Evolutionary conservation across 30 jellyfish, hydroid and myxozoan species (phyloP).

Genomic region (Hydractinia symbiolongicarpus): DNA sequence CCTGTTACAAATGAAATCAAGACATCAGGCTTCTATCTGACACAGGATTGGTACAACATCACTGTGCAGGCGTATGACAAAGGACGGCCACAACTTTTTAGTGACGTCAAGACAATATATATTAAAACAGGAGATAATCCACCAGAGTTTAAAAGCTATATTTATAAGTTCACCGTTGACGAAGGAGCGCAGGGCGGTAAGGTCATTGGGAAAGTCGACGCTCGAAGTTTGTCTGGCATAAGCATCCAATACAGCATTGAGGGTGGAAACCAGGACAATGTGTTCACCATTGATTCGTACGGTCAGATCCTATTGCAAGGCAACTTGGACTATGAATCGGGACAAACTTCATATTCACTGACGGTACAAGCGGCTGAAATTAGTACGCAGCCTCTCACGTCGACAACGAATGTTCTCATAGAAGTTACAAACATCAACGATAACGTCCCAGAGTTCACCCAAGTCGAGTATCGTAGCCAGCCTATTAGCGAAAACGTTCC

Average conservation of each 20-base stretch:
- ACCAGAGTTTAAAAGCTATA: conserved; percentile 46
- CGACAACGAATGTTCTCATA: conserved; percentile 55
- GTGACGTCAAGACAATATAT: conserved; percentile 36
- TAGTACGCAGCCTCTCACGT: conserved; percentile 48
- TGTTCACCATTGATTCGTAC: conserved; percentile 56
- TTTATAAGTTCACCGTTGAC: conserved; percentile 71
- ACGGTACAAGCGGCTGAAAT: conserved; percentile 73
- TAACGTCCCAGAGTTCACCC: conserved; percentile 63
- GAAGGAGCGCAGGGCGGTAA: conserved; percentile 71
- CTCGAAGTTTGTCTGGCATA: conserved; percentile 91
- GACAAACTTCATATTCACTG: conserved; percentile 43
- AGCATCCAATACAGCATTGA: conserved; percentile 53
- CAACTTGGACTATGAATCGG: conserved; percentile 71
- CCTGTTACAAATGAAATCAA: conserved; percentile 74
- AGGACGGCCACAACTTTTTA: conserved; percentile 71
- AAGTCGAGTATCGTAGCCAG: conserved; percentile 55
- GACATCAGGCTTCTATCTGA: conserved; percentile 44
- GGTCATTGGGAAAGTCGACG: conserved; percentile 58
- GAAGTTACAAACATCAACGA: conserved; percentile 73
- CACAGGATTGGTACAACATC: conserved; percentile 59
- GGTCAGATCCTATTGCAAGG: conserved; percentile 76
- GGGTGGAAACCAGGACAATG: conserved; percentile 62
- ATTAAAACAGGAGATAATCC: conserved; percentile 85
- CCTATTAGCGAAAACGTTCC: conserved; percentile 58
- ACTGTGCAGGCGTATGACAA: conserved; percentile 70